A percentile compares a stretch with the other conserved stretches of the same genome.
Evolutionary conservation across 2,888 invertebrate species (phyloP).

Genomic region (Liopterus haemorrhoidalis): DNA sequence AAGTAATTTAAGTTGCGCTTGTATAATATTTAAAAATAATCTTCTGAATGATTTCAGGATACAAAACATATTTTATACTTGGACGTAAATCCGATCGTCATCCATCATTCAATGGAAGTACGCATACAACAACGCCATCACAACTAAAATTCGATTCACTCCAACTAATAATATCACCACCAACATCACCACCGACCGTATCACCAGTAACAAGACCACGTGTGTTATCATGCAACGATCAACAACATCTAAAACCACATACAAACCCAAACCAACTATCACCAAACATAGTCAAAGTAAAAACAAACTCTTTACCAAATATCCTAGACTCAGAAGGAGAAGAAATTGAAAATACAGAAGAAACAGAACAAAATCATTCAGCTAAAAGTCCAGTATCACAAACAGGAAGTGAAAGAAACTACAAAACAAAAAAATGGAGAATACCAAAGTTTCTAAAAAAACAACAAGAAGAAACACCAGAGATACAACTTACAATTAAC

Average conservation of each 20-base stretch:
- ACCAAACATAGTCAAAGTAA: conserved; percentile 55
- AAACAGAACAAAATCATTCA: conserved; percentile 46
- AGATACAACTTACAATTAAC: conserved; percentile 31
- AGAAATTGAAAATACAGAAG: conserved; percentile 45
- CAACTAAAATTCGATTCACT: conserved; percentile 46
- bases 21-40: conserved; percentile 10
- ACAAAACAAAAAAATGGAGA: conserved; percentile 57
- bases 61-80: conserved; percentile 82
- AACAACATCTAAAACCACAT: conserved; percentile 13
- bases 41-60: conserved; percentile 49
- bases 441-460: conserved; percentile 63
- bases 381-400: conserved; percentile 65
- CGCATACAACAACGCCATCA: conserved; percentile 23
- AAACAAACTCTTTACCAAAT: conserved; percentile 76
- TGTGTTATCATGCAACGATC: conserved; percentile 42
- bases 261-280: conserved; percentile 53
- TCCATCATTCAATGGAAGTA: conserved; percentile 42
- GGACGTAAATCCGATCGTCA: conserved; percentile 58
- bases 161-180: conserved; percentile 58
- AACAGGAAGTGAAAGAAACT: conserved; percentile 51
- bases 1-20: too few relatives aligned
- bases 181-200: conserved; percentile 43
- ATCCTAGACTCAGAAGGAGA: conserved; percentile 73
- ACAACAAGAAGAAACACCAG: conserved; percentile 40
- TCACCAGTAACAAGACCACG: conserved; percentile 42